Evolutionary conservation across 2,888 invertebrate genomes (phyloP).

Genomic region (Pterostichus madidus): DNA sequence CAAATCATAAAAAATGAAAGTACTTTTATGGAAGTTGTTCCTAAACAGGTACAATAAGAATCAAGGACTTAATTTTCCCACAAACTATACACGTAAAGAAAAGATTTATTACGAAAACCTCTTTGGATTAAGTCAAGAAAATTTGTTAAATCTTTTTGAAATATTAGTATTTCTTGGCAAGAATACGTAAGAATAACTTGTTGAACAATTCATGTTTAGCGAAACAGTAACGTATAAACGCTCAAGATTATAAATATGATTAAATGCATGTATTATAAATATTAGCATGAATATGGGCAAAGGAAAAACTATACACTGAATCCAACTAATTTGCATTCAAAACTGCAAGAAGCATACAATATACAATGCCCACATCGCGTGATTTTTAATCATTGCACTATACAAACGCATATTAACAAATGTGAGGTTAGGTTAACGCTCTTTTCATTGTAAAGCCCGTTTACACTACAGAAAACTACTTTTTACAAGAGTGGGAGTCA

Average conservation of each 20-base stretch:
- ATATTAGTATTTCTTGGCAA: too few relatives aligned
- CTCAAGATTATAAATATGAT: constrained; percentile 36
- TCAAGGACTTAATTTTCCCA: too few relatives aligned
- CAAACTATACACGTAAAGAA: too few relatives aligned
- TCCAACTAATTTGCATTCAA: constrained; percentile 49
- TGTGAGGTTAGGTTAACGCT: constrained; percentile 55
- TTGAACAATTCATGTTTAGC: constrained; percentile 17
- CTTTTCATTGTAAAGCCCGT: not conserved
- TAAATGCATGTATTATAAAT: constrained; percentile 38
- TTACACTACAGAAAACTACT: not conserved
- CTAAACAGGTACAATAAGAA: too few relatives aligned
- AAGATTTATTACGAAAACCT: too few relatives aligned
- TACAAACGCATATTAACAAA: constrained; percentile 57
- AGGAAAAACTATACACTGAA: constrained; percentile 39
- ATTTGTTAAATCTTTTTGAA: too few relatives aligned
- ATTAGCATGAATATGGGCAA: constrained; percentile 40
- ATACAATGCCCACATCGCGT: constrained; percentile 50
- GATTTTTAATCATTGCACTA: constrained; percentile 36
- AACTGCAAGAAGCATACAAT: constrained; percentile 36
- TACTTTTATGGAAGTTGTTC: too few relatives aligned
- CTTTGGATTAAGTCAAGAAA: too few relatives aligned
- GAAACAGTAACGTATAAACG: not conserved
- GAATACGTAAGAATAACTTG: constrained; percentile 1
- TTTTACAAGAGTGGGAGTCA: not conserved
- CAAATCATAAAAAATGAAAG: too few relatives aligned